phyloP scores from a whole-genome alignment of 2,888 invertebrate species.

The Macaria liturata region DNA sequence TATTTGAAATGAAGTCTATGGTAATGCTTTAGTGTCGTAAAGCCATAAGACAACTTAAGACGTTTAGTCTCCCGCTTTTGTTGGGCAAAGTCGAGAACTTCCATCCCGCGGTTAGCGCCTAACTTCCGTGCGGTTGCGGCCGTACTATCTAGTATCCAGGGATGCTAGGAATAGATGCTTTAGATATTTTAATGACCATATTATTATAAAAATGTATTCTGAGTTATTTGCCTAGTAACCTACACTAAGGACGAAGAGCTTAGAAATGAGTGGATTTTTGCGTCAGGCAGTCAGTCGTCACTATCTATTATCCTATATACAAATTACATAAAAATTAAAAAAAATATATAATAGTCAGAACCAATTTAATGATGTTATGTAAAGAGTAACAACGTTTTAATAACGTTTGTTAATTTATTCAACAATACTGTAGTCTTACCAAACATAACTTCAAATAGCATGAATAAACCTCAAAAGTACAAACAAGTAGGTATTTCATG shows the following conservation, averaged over 20 bases:
- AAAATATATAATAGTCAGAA: neutral
- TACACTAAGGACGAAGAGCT: neutral
- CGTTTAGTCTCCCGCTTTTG: slow-evolving; percentile 43
- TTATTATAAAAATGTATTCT: neutral
- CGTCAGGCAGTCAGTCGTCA: neutral
- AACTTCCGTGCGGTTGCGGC: slow-evolving; percentile 31
- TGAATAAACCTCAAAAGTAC: neutral
- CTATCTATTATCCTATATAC: neutral
- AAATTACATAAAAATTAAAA: neutral
- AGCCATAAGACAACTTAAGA: slow-evolving; percentile 57
- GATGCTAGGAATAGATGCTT: neutral
- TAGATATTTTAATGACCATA: neutral
- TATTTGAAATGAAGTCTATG: no score
- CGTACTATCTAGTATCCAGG: slow-evolving; percentile 6
- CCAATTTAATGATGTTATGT: neutral
- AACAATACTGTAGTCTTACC: neutral
- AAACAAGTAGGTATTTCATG: neutral
- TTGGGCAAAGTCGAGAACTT: slow-evolving; percentile 34
- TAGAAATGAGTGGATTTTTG: neutral
- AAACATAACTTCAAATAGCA: neutral
- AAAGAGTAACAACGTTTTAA: neutral
- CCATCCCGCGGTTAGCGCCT: slow-evolving; percentile 28
- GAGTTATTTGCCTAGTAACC: neutral
- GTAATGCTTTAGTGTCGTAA: slow-evolving; percentile 48
- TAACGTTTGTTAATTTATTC: no score